Base-by-base conservation (phyloP, 2,888 invertebrate genomes). In the Octonoba sinensis region DNA sequence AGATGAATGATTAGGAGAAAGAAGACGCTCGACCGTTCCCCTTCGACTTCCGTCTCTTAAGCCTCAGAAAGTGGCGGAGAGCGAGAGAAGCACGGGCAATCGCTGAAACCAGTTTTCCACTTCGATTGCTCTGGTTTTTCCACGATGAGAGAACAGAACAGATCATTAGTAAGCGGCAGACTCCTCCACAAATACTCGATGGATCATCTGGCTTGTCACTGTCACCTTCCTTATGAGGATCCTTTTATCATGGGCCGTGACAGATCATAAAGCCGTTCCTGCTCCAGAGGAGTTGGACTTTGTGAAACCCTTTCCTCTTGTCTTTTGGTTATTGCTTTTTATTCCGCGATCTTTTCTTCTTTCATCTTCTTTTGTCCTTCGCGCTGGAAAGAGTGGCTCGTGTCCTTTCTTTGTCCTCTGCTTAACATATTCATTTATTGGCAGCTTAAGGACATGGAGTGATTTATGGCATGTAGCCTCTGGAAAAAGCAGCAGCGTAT, bases 111-210 rank as follows among this genome's bases (percentile, higher is more conserved):
- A 69, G 76, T 70, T 76, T 76, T 69, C 69, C 76, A 60, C 51
- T 46, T 36, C 64, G 76, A 54, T 15, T 76, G 76, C 69, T 18
- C 36, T 36, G 54, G 44, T 51, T 65, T 66, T 20, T 36, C 36
- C 36, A 36, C 36, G 36, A 36, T 36, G 36, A 8, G 36, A 36
- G 36, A 36, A 36, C 36, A 36, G 36, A 36, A 24, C 36, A 51
- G 56, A 70, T 76, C 76, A 76, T 76, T 76, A 76, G 76, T 76
- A 76, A 69, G 76, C 76, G 44, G 69, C 60, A 67, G 57, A 15
- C 51, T 51, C 75, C 36, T 67, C 67, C 67, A 60, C 67, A 75
- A 75, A 75, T 75, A 75, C 75, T 57, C 70, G 44, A 76, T 76
- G 76, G 69, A 76, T 76, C 76, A 76, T 64, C 27, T 60, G 18